phyloP scores from a whole-genome alignment of 2,113 vertebrate species.

The Clarias macrocephalus region DNA sequence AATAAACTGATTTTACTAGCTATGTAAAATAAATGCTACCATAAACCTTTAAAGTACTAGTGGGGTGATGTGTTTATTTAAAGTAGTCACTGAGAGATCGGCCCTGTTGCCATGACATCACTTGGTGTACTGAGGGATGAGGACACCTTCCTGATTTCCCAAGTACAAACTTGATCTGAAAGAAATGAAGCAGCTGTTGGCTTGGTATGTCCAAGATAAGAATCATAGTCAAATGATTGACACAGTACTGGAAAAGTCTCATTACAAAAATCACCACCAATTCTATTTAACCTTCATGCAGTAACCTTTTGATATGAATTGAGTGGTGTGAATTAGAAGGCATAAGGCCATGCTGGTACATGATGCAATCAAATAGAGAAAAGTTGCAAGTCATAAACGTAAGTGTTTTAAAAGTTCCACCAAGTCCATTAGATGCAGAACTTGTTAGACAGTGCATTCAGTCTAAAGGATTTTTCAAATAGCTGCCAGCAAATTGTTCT shows the following conservation, averaged over 20 bases:
- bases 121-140: background rate
- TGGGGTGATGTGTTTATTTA: background rate
- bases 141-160: background rate
- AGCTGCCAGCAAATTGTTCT: background rate
- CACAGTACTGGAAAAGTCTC: background rate
- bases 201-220: background rate
- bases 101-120: background rate
- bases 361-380: background rate
- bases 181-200: background rate
- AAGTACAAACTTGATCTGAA: background rate
- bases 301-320: background rate
- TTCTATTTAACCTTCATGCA: background rate
- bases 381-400: background rate
- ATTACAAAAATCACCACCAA: background rate
- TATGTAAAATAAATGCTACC: too few species aligned
- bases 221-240: background rate
- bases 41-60: background rate
- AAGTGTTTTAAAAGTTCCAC: conserved; percentile 8
- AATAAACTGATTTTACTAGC: too few species aligned
- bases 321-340: background rate
- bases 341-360: background rate
- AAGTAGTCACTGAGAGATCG: background rate
- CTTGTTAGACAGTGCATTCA: background rate
- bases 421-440: background rate
- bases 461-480: background rate